phyloP scores from a whole-genome alignment of 2,113 vertebrate genomes.

The Aleadryas rufinucha region DNA sequence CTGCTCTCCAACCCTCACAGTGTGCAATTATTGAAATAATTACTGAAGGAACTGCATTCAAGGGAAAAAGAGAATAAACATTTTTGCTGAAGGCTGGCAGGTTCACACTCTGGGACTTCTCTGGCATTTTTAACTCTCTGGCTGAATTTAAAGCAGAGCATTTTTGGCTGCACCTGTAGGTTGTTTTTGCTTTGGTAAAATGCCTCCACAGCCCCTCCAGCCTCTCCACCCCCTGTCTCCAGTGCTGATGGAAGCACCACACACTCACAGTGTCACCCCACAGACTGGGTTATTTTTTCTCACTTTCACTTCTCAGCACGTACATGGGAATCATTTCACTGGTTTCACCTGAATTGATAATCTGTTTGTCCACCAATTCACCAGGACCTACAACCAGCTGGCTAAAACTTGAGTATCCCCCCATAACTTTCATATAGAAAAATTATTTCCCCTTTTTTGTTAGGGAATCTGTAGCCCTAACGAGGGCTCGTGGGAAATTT shows the following conservation, averaged over 20 bases:
- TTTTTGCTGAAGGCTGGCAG: neutral
- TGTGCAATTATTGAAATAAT: neutral
- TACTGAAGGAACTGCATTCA: neutral
- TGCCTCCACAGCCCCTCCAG: neutral
- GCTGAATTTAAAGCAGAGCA: neutral
- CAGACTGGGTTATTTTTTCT: neutral
- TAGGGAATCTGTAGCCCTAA: neutral
- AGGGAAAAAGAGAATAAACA: neutral
- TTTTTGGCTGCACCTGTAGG: slow-evolving; percentile 16
- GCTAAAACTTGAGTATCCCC: neutral
- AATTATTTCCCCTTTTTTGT: neutral
- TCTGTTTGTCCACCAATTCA: neutral
- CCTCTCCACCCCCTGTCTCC: neutral
- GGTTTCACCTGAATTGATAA: neutral
- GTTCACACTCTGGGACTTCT: neutral
- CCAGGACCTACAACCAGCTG: neutral
- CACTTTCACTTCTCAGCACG: neutral
- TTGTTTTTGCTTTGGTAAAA: neutral
- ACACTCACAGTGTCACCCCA: neutral
- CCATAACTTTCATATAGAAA: neutral
- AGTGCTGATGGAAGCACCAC: neutral
- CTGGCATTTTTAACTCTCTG: neutral
- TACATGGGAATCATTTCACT: neutral
- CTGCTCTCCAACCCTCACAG: neutral
- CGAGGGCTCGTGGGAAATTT: too few species aligned